These are phyloP conservation scores for Pachyramphus minor DNA, from an alignment of 2,113 vertebrate species.

Conservation along the genomic window DNA sequence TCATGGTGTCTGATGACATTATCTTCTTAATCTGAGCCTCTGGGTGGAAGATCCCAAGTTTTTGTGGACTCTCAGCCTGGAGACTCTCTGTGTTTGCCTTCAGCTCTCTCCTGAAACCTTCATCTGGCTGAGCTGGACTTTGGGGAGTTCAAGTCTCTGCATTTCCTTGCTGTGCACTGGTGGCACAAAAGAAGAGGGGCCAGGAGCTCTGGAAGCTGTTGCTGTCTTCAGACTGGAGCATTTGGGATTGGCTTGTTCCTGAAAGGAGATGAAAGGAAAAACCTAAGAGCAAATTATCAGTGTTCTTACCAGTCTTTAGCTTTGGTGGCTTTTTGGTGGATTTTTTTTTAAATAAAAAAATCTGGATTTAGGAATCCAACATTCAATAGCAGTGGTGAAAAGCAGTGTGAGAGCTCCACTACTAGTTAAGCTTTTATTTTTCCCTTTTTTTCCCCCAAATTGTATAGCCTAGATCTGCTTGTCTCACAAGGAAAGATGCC, in stretches of 20 bases:
- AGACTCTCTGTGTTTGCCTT: background rate
- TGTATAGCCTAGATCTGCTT: background rate
- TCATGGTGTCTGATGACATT: slow-evolving; percentile 95
- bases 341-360: background rate
- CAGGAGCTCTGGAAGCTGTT: background rate
- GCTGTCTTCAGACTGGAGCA: background rate
- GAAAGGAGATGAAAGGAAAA: background rate
- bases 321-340: background rate
- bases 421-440: background rate
- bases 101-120: background rate
- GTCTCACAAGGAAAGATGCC: background rate
- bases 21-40: slow-evolving; percentile 89
- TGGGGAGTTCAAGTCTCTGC: background rate
- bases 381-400: background rate
- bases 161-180: background rate
- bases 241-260: background rate
- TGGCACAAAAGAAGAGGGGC: background rate
- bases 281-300: background rate
- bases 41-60: background rate
- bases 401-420: background rate
- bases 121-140: background rate
- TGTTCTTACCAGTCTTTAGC: background rate
- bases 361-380: background rate
- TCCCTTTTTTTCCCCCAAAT: fast-evolving
- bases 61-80: background rate